Evolutionary conservation across 2,113 vertebrate species (phyloP), one percentile per base, ranked within the genome.

Genomic region (Percina caprodes): DNA sequence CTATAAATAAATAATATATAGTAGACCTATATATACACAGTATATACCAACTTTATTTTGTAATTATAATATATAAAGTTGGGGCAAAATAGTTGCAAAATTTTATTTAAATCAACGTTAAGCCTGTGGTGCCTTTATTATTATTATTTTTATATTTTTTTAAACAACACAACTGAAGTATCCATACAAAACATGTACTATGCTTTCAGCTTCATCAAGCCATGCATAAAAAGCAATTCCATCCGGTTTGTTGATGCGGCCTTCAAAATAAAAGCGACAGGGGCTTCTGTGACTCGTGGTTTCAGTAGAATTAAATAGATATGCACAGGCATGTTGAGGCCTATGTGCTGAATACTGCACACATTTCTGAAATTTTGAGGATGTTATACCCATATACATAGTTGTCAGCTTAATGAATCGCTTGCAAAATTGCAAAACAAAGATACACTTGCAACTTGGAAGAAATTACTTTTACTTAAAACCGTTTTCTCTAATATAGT

Each of bases 191-290:
- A 71, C 54, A 69, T 11, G 6, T 2, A 1, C 33, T n/a, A 14
- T 59, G 54, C 9, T 3, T 45, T 60, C 8, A 52, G 4, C 33
- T n/a, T 46, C 39, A 61, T 69, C 35, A 55, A 67, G 45, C 5
- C 12, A 59, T 45, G 39, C 0, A 42, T 14, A 33, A 15, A 24
- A 42, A n/a, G 21, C 1, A 7, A 10, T 4, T 0, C 21, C 14
- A 79, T 84, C 74, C 70, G 65, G 19, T 82, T 30, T n/a, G 6
- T 30, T 6, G 4, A 45, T 24, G 12, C 3, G 13, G 23, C 35
- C 61, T 87, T 74, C 61, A 87, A 49, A 82, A 76, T 78, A 0
- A 74, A 74, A 54, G 24, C 8, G 1, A 3, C 3, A 9, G 1
- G 21, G 12, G 39, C 10, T 6, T 55, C 14, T 54, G 9, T 21